Base-by-base conservation (phyloP, 2,797 vertebrate species). In the Neopelma chrysocephalum region DNA sequence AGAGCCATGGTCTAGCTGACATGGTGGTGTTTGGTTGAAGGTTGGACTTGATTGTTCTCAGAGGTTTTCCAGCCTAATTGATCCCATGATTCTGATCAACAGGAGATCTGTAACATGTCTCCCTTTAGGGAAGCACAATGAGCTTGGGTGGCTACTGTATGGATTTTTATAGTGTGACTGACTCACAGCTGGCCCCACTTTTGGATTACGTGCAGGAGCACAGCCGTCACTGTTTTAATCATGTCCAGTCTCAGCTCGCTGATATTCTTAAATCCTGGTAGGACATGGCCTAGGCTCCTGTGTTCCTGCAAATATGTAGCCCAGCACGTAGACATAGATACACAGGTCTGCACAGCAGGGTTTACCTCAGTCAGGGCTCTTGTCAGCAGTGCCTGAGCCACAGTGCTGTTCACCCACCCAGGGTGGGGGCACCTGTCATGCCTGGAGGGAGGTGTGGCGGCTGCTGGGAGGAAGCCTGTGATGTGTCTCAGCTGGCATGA, bases 91-190 rank as follows among this genome's bases (percentile, higher is more conserved):
- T 43, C 12, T 25, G 64, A n/a, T 64, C 54, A 25, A n/a, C 19
- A 7, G 29, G 19, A 25, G 26, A 57, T 76, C 32, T 15, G 26
- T 3, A 9, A 19, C 3, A 2, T 71, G 31, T 16, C 2, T 3
- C 25, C 1, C 0, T 32, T 38, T 25, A 38, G 29, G 38, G 32
- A 14, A 42, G 19, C 0, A 4, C 38, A 32, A 10, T n/a, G 34
- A 42, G 10, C 50, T 69, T 20, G 27, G 32, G 42, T 36, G 40
- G 15, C 38, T 42, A 8, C 15, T 57, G n/a, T 10, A 22, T 17
- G 48, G 19, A 36, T 18, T 60, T 87, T 68, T 25, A 53, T 5
- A 9, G 32, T 2, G 1, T n/a, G 34, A 40, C 6, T 68, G 45
- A 64, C 40, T 84, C 11, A 3, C 3, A 50, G 51, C 64, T 29